These are phyloP conservation scores for Orius laevigatus DNA, from an alignment of 1,140 invertebrate genomes.

Conservation along the genomic window DNA sequence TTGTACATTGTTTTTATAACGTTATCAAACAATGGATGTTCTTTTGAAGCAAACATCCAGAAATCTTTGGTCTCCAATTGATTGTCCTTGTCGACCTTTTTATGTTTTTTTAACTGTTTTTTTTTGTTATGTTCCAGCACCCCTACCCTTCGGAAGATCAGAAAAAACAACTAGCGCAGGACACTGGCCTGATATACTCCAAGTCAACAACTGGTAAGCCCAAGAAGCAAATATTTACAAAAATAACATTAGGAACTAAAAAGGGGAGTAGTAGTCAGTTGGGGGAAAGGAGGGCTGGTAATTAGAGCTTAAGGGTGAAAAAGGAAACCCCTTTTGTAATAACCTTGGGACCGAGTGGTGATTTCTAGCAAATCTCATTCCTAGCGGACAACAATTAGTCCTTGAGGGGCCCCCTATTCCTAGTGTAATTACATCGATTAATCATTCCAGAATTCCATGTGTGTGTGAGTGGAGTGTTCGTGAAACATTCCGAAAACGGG, in stretches of 20 bases:
- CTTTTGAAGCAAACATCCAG: too few species aligned
- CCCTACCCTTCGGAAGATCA: conserved; percentile 99
- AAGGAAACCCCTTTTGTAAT: conserved; percentile 9
- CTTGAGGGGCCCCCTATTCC: background rate
- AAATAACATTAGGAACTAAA: conserved; percentile 5
- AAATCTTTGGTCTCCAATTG: too few species aligned
- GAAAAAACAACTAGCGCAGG: conserved; percentile 99
- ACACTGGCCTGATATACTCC: conserved; percentile 98
- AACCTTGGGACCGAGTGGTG: conserved; percentile 6
- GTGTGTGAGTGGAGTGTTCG: conserved; percentile 1
- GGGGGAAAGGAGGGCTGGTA: background rate
- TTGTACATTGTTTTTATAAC: too few species aligned
- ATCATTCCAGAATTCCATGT: conserved; percentile 7
- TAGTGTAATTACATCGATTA: conserved; percentile 13
- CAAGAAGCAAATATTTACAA: conserved; percentile 9
- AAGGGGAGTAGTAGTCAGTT: background rate
- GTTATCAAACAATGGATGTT: too few species aligned
- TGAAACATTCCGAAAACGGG: too few species aligned
- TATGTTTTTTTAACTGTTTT: conserved; percentile 8
- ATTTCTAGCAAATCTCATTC: conserved; percentile 11
- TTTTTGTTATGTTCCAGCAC: conserved; percentile 66
- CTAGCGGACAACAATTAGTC: conserved; percentile 8
- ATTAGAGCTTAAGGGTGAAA: background rate
- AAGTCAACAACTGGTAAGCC: conserved; percentile 99
- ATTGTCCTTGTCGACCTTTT: too few species aligned